phyloP scores from a whole-genome alignment of 2,113 vertebrate species.

The Egretta garzetta region DNA sequence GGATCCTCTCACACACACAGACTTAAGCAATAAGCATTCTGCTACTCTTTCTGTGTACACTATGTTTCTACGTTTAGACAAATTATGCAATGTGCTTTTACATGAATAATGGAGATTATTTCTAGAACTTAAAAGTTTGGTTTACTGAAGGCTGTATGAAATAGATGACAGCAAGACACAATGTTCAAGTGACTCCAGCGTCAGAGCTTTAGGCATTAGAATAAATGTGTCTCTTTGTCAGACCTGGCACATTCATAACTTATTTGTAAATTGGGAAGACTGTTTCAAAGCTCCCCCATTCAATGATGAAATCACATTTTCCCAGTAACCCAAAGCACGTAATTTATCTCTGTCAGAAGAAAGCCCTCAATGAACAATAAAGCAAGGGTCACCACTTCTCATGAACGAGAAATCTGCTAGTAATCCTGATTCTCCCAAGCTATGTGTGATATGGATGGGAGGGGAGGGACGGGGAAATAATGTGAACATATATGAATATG shows the following conservation, averaged over 20 bases:
- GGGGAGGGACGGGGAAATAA: background rate
- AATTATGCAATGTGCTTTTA: background rate
- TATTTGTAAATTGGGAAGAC: constrained; percentile 50
- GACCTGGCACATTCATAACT: constrained; percentile 25
- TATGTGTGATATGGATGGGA: background rate
- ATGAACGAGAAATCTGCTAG: constrained; percentile 67
- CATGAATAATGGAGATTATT: constrained; percentile 6
- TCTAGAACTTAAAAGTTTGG: background rate
- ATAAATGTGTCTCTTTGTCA: constrained; percentile 40
- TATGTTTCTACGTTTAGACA: background rate
- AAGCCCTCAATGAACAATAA: constrained; percentile 69
- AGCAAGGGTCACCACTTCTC: constrained; percentile 70
- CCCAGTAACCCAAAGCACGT: constrained; percentile 65
- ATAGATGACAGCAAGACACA: constrained; percentile 3
- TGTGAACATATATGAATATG: background rate
- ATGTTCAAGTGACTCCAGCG: background rate
- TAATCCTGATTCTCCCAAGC: constrained; percentile 35
- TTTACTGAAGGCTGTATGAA: background rate
- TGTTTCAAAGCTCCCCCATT: constrained; percentile 62
- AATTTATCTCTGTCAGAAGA: constrained; percentile 73
- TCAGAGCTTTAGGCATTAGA: background rate
- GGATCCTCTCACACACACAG: background rate
- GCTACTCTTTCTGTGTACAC: background rate
- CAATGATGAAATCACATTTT: constrained; percentile 73
- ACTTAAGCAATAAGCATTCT: background rate